phyloP scores from a whole-genome alignment of 2,113 vertebrate genomes.

The Pseudonaja textilis region DNA sequence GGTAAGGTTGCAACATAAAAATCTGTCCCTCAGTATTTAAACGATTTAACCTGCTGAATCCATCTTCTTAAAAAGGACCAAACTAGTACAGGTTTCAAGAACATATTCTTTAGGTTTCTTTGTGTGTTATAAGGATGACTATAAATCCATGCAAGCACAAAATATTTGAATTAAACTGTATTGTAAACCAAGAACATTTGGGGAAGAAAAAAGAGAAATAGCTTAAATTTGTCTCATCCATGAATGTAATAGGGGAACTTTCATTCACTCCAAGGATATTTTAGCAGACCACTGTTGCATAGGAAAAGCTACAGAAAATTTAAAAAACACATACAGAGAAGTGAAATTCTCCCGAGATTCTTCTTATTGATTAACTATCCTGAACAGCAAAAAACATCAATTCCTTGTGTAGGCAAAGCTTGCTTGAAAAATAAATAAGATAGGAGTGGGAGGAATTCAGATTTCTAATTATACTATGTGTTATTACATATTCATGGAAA shows the following conservation, averaged over 20 bases:
- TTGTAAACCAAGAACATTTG: not conserved
- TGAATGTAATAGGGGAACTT: conserved; percentile 13
- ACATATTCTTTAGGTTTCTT: not conserved
- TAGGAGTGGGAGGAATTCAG: not conserved
- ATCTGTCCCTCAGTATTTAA: not conserved
- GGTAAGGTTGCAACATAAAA: not conserved
- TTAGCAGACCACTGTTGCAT: conserved; percentile 6
- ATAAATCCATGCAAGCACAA: not conserved
- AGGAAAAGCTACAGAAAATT: not conserved
- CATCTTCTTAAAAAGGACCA: not conserved
- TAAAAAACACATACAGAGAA: not conserved
- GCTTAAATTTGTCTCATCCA: not conserved
- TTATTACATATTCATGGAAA: not conserved
- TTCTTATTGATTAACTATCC: not conserved
- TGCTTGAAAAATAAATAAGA: not conserved
- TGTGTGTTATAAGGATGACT: not conserved
- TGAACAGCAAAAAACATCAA: not conserved
- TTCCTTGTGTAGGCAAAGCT: not conserved
- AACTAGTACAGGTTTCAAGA: not conserved
- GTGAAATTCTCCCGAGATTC: not conserved
- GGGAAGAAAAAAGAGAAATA: not conserved
- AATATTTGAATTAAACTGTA: conserved; percentile 13
- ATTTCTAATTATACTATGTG: not conserved
- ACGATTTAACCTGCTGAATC: not conserved
- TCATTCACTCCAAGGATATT: conserved; percentile 12